Percentiles rank a stretch among this genome's conserved stretches.
These are phyloP conservation scores for Phenganax stokvisi DNA, from an alignment of 92 coral and sea anemone species.

Conservation along the genomic window DNA sequence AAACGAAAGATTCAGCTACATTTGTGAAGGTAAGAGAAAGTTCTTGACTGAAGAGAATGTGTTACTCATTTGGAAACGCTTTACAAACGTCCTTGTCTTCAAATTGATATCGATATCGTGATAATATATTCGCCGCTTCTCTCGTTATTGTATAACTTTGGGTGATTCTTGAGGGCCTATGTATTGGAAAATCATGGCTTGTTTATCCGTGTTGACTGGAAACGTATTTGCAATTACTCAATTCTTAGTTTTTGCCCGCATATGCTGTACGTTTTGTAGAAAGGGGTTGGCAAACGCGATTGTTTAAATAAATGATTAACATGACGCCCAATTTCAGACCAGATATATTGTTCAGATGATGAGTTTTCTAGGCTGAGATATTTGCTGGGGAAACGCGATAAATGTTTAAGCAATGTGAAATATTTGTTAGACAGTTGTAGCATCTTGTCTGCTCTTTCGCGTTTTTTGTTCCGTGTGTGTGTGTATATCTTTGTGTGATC, in stretches of 20 bases:
- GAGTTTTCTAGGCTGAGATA: neutral
- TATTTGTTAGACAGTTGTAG: neutral
- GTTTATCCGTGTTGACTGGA: neutral
- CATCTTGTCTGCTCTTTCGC: neutral
- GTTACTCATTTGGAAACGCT: neutral
- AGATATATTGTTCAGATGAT: neutral
- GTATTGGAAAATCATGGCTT: too few species aligned
- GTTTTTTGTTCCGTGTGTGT: conserved; percentile 18
- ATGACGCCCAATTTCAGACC: neutral
- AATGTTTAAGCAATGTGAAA: neutral
- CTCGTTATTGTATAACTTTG: neutral
- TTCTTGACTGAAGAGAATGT: neutral
- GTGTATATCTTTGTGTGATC: conserved; percentile 18
- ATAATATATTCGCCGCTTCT: neutral
- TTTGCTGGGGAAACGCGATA: neutral
- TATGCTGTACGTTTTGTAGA: conserved; percentile 1
- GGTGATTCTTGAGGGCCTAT: neutral
- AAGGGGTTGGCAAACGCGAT: conserved; percentile 23
- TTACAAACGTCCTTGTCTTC: neutral
- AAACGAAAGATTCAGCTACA: neutral
- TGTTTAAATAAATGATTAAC: conserved; percentile 41
- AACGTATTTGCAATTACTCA: neutral
- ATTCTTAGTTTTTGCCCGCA: neutral
- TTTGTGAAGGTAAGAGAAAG: neutral
- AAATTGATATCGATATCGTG: conserved; percentile 13